Conservation (phyloP, 92 coral and sea anemone genomes). For the Porites lobata region DNA sequence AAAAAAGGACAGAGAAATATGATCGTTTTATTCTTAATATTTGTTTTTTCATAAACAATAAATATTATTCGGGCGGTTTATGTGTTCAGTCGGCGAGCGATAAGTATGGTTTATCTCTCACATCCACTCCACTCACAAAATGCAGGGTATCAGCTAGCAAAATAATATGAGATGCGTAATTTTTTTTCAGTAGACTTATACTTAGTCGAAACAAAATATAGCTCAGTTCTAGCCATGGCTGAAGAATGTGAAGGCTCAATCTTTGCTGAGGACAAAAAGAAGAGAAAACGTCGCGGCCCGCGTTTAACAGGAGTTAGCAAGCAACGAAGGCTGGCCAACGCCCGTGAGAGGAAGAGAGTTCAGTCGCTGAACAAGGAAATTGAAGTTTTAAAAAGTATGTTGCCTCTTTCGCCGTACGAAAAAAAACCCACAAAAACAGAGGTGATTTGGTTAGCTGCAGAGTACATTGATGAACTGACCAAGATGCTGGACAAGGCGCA, state of each 20-base stretch:
- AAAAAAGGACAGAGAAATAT: neutral
- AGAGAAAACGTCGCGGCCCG: slow-evolving; percentile 79
- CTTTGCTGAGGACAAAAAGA: slow-evolving; percentile 63
- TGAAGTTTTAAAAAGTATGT: slow-evolving; percentile 75
- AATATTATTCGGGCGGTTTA: slow-evolving; percentile 1
- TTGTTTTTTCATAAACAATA: neutral
- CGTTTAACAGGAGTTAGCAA: slow-evolving; percentile 90
- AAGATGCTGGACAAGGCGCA: slow-evolving; percentile 45
- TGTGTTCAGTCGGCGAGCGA: slow-evolving; percentile 20
- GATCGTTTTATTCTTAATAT: neutral
- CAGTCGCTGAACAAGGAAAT: slow-evolving; percentile 82
- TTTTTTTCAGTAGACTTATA: neutral
- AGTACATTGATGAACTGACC: slow-evolving; percentile 70
- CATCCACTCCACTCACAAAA: slow-evolving; percentile 25
- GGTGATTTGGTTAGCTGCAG: slow-evolving; percentile 89
- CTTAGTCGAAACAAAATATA: slow-evolving; percentile 13
- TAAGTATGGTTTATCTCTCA: slow-evolving; percentile 32
- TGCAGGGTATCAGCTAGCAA: slow-evolving; percentile 4
- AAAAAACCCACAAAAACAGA: slow-evolving; percentile 88
- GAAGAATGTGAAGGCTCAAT: slow-evolving; percentile 7
- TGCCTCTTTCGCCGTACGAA: slow-evolving; percentile 80
- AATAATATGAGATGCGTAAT: slow-evolving; percentile 12
- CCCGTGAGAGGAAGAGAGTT: slow-evolving; percentile 90
- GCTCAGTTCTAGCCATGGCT: slow-evolving; percentile 41
- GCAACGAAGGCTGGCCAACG: slow-evolving; percentile 90